phyloP scores from a whole-genome alignment of 2,113 vertebrate genomes.

The Onychostruthus taczanowskii region DNA sequence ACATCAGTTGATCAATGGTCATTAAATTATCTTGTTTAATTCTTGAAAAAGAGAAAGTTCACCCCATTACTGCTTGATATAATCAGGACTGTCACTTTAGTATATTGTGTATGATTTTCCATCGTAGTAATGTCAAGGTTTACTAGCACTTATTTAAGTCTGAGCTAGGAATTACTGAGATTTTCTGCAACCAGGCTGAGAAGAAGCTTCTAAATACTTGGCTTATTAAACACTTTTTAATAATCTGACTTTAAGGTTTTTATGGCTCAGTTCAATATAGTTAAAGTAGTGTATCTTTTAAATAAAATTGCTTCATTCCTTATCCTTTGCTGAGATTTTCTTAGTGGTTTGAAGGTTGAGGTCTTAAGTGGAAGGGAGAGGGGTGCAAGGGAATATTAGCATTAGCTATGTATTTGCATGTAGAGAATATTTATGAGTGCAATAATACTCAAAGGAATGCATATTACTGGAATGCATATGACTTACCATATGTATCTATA shows the following conservation, averaged over 20 bases:
- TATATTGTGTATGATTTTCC: background rate
- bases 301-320: background rate
- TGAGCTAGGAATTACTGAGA: background rate
- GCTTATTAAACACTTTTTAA: background rate
- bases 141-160: background rate
- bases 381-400: background rate
- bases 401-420: background rate
- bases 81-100: background rate
- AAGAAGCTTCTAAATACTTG: background rate
- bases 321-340: background rate
- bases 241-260: background rate
- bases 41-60: background rate
- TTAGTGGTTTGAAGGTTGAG: background rate
- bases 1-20: background rate
- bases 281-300: background rate
- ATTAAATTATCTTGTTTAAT: background rate
- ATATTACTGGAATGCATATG: background rate
- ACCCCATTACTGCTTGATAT: background rate
- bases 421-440: background rate
- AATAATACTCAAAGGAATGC: background rate
- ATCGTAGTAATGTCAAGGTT: background rate
- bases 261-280: background rate
- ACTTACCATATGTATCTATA: background rate
- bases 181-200: background rate
- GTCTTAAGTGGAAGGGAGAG: background rate